Conservation (phyloP, 2,113 vertebrate species). For the Oreochromis niloticus region DNA sequence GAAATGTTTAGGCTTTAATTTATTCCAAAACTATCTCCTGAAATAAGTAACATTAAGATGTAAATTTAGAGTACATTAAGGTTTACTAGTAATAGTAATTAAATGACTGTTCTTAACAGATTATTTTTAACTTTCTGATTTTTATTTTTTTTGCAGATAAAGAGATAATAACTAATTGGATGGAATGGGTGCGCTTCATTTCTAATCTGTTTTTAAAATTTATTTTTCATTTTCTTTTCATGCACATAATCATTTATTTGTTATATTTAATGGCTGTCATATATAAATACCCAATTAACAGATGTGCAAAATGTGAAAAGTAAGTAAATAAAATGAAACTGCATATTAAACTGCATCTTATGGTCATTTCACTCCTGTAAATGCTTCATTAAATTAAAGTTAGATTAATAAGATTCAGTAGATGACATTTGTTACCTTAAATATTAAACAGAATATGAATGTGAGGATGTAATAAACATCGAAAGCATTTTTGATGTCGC, state of each 20-base stretch:
- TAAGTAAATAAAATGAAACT: neutral
- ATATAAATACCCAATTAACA: neutral
- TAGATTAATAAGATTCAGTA: neutral
- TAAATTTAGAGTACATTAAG: neutral
- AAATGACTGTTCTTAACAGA: neutral
- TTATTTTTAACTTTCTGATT: neutral
- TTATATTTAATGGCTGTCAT: neutral
- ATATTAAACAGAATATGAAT: neutral
- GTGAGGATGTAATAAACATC: neutral
- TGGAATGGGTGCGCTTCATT: neutral
- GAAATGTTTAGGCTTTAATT: neutral
- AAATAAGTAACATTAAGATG: neutral
- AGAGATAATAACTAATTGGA: neutral
- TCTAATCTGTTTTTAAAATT: neutral
- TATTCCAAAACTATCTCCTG: neutral
- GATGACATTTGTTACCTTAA: neutral
- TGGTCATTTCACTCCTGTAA: neutral
- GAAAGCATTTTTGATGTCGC: accelerated
- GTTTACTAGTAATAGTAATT: neutral
- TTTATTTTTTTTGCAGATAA: neutral
- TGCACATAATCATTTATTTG: neutral
- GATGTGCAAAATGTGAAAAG: neutral
- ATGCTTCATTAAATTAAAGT: neutral
- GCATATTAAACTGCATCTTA: neutral
- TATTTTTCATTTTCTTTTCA: neutral